phyloP scores from a whole-genome alignment of 1,140 invertebrate species.

The Drosophila bipectinata region DNA sequence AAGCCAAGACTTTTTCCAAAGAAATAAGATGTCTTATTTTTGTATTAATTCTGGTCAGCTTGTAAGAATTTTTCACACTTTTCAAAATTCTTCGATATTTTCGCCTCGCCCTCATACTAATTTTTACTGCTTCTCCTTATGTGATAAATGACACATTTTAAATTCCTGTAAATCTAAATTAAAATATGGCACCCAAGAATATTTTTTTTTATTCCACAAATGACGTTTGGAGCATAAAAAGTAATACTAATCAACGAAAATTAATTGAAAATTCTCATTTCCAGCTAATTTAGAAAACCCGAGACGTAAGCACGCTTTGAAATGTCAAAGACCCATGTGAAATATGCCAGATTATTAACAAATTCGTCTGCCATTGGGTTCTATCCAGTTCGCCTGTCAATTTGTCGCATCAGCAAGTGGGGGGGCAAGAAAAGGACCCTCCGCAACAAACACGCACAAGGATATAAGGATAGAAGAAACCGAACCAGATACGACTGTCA shows the following conservation, averaged over 20 bases:
- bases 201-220: neutral
- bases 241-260: neutral
- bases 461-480: conserved; percentile 14
- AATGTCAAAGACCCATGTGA: conserved; percentile 11
- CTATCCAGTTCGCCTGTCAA: conserved; percentile 53
- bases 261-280: conserved; percentile 2
- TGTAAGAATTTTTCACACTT: no score
- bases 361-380: conserved; percentile 42
- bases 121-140: no score
- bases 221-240: no score
- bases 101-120: no score
- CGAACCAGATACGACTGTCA: conserved; percentile 56
- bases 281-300: conserved; percentile 11
- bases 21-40: neutral
- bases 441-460: conserved; percentile 6
- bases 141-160: neutral
- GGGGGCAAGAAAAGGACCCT: conserved; percentile 9
- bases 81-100: no score
- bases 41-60: no score
- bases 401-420: conserved; percentile 65
- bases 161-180: neutral
- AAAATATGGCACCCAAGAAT: neutral
- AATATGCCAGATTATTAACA: conserved; percentile 63
- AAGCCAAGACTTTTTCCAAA: neutral
- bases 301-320: conserved; percentile 15